These are phyloP conservation scores for Coleophora deauratella DNA, from an alignment of 2,888 invertebrate genomes.

Conservation along the genomic window DNA sequence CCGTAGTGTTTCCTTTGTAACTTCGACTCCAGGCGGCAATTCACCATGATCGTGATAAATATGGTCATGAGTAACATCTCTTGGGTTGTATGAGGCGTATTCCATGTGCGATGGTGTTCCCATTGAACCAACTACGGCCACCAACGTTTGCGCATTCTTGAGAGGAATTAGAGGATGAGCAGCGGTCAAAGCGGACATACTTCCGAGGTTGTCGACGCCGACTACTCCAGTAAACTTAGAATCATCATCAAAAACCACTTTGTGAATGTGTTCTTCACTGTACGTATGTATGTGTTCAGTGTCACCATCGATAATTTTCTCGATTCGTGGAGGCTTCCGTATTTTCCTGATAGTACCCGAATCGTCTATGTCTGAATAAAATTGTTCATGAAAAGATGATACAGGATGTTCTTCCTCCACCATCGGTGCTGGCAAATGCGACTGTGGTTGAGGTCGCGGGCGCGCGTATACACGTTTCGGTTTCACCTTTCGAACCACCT, in stretches of 20 bases:
- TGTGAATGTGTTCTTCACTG: conserved; percentile 67
- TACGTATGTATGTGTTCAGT: conserved; percentile 70
- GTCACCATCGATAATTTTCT: conserved; percentile 68
- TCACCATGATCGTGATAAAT: conserved; percentile 68
- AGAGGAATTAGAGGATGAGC: conserved; percentile 40
- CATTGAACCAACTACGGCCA: conserved; percentile 44
- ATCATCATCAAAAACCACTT: conserved; percentile 49
- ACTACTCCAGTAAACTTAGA: conserved; percentile 33
- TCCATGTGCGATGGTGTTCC: conserved; percentile 53
- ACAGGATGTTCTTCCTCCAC: conserved; percentile 55
- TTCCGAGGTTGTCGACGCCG: conserved; percentile 35
- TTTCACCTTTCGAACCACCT: conserved; percentile 44
- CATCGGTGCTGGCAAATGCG: conserved; percentile 4
- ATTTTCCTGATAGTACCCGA: conserved; percentile 59
- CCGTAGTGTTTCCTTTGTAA: conserved; percentile 42
- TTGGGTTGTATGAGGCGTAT: conserved; percentile 58
- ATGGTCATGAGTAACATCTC: conserved; percentile 68
- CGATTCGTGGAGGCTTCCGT: conserved; percentile 62
- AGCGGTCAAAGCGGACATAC: conserved; percentile 37
- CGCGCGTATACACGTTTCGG: conserved; percentile 46
- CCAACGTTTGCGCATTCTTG: conserved; percentile 37
- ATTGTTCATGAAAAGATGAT: conserved; percentile 60
- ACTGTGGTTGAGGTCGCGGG: conserved; percentile 29
- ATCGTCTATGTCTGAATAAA: conserved; percentile 63
- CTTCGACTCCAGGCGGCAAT: conserved; percentile 46